Conservation (phyloP, 2,888 invertebrate genomes). For the Drosophila peninsularis region DNA sequence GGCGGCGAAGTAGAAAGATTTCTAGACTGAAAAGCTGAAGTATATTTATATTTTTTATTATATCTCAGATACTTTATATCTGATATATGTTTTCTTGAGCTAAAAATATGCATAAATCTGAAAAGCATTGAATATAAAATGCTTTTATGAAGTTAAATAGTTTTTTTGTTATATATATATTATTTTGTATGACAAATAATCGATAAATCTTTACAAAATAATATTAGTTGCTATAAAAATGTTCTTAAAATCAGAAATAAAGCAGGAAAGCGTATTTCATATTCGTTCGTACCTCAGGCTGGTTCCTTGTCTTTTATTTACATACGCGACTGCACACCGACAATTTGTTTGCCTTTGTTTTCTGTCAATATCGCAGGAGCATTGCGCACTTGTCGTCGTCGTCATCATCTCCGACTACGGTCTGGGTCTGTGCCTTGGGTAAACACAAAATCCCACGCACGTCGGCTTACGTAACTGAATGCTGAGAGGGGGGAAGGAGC, state of each 20-base stretch:
- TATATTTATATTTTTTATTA: neutral
- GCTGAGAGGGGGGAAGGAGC: neutral
- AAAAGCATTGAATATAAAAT: too few species aligned
- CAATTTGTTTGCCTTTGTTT: constrained; percentile 79
- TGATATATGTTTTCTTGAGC: neutral
- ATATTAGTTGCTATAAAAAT: neutral
- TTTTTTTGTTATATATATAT: too few species aligned
- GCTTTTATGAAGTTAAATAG: too few species aligned
- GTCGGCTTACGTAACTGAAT: constrained; percentile 52
- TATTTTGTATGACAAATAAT: too few species aligned
- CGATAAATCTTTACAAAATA: too few species aligned
- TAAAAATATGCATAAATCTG: too few species aligned
- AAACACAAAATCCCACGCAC: constrained; percentile 74
- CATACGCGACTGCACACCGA: constrained; percentile 69
- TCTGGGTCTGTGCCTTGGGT: constrained; percentile 54
- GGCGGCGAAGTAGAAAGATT: too few species aligned
- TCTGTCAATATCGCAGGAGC: constrained; percentile 72
- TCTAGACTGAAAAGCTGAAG: neutral
- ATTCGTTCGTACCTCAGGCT: constrained; percentile 7
- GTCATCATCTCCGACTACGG: constrained; percentile 48
- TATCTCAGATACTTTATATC: too few species aligned
- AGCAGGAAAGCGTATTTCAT: constrained; percentile 20
- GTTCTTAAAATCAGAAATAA: neutral
- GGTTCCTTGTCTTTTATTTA: constrained; percentile 60
- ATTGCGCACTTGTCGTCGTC: constrained; percentile 71